Conservation (phyloP, 2,888 invertebrate species). For the Geotrupes spiniger region DNA sequence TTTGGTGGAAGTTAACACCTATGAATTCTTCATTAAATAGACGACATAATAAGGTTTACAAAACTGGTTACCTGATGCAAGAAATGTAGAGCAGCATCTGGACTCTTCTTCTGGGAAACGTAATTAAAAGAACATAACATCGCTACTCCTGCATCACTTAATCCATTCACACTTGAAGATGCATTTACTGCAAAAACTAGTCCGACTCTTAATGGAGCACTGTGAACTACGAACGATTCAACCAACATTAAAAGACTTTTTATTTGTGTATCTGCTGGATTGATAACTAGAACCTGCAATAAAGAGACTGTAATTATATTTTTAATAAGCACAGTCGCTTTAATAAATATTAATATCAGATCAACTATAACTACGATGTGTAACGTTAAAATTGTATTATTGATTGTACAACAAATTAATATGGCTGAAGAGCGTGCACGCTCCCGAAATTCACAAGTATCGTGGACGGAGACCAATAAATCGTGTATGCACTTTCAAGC, state of each 20-base stretch:
- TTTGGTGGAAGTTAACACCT: conserved; percentile 58
- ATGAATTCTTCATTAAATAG: conserved; percentile 13
- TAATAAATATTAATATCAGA: no score
- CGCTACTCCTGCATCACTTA: conserved; percentile 75
- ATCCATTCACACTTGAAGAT: conserved; percentile 56
- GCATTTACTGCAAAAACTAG: conserved; percentile 73
- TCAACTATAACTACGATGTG: neutral
- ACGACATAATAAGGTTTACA: neutral
- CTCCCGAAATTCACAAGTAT: no score
- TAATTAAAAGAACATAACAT: conserved; percentile 89
- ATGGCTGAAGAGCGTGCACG: no score
- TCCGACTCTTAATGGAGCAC: conserved; percentile 87
- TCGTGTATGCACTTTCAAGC: no score
- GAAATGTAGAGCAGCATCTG: conserved; percentile 77
- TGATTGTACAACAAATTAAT: no score
- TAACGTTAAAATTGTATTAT: no score
- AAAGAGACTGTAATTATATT: no score
- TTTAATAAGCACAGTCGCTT: conserved; percentile 13
- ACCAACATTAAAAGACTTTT: conserved; percentile 78
- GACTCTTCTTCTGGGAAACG: conserved; percentile 72
- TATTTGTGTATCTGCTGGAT: conserved; percentile 71
- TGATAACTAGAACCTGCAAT: conserved; percentile 74
- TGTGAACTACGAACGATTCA: conserved; percentile 88
- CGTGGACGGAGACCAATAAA: no score
- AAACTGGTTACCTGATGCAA: conserved; percentile 32